phyloP scores from a whole-genome alignment of 2,797 vertebrate species.

The Gobio occitaniae region DNA sequence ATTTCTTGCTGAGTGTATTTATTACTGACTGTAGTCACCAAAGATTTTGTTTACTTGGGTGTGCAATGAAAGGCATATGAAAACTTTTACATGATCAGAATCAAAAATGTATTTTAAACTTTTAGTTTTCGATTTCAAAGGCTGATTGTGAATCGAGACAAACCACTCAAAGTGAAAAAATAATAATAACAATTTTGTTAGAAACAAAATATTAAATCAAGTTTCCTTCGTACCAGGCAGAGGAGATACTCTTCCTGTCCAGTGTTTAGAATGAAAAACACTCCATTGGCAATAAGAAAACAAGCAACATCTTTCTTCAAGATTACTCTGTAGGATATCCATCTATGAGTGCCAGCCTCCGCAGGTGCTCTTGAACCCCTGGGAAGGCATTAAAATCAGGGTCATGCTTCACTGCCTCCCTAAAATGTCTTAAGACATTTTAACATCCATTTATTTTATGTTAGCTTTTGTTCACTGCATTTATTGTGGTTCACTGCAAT shows the following conservation, averaged over 20 bases:
- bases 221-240: not conserved
- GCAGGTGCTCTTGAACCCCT: not conserved
- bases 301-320: not conserved
- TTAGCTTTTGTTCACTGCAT: not conserved
- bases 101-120: not conserved
- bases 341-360: not conserved
- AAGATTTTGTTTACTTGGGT: not conserved
- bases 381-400: not conserved
- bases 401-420: not conserved
- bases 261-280: constrained; percentile 15
- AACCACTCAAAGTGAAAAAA: not conserved
- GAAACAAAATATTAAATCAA: not conserved
- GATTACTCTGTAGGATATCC: not conserved
- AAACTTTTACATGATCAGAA: not conserved
- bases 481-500: not conserved
- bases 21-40: not conserved
- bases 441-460: not conserved
- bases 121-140: not conserved
- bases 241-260: not conserved
- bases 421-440: not conserved
- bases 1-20: not conserved
- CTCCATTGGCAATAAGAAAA: constrained; percentile 13
- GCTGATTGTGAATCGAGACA: not conserved
- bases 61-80: not conserved
- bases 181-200: not conserved